phyloP scores from a whole-genome alignment of 2,888 invertebrate species.

The Abrostola tripartita region DNA sequence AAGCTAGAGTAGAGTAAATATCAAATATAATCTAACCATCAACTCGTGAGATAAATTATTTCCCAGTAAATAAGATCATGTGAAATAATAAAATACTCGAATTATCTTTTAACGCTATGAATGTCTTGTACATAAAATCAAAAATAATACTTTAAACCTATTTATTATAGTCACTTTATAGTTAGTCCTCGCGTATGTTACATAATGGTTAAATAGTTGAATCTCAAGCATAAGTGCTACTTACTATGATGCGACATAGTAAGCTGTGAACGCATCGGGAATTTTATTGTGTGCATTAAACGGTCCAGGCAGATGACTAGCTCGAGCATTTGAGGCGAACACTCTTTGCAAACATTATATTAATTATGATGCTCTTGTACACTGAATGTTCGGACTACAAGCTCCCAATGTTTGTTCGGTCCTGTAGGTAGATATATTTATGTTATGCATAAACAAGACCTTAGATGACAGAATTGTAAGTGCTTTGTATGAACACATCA shows the following conservation, averaged over 20 bases:
- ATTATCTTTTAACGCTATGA: slow-evolving; percentile 35
- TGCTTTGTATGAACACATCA: slow-evolving; percentile 42
- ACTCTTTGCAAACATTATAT: neutral
- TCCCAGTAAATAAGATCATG: slow-evolving; percentile 25
- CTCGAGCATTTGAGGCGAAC: neutral
- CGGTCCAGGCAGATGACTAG: no score
- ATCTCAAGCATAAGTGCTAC: slow-evolving; percentile 53
- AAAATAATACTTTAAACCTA: slow-evolving; percentile 26
- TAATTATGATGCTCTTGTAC: neutral
- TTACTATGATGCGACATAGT: slow-evolving; percentile 36
- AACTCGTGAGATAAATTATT: slow-evolving; percentile 46
- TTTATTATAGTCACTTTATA: slow-evolving; percentile 35
- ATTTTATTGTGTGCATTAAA: neutral
- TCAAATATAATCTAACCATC: slow-evolving; percentile 31
- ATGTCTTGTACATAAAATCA: slow-evolving; percentile 46
- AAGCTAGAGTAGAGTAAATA: neutral
- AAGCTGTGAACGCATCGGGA: neutral
- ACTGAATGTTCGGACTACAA: neutral
- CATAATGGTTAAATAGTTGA: slow-evolving; percentile 44
- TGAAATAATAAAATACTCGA: slow-evolving; percentile 47
- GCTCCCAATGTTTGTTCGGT: neutral
- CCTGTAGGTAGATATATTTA: slow-evolving; percentile 20
- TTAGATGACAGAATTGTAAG: slow-evolving; percentile 19
- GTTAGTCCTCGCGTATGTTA: slow-evolving; percentile 25
- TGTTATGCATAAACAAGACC: slow-evolving; percentile 21